Conservation (phyloP, 2,113 vertebrate genomes). For the Syngnathus scovelli region DNA sequence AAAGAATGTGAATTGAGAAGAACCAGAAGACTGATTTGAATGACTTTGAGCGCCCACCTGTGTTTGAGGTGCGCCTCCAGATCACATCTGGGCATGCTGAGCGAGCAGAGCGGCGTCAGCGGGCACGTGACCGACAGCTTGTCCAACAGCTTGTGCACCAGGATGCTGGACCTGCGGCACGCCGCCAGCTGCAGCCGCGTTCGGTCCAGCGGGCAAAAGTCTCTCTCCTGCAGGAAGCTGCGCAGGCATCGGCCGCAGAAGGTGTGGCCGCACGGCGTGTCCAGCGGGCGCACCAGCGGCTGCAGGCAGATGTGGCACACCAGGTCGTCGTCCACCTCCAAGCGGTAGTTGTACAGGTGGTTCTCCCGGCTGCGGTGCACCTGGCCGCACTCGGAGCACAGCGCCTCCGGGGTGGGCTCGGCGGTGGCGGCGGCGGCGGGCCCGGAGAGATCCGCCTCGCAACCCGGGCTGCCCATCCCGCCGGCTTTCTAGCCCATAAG, state of each 20-base stretch:
- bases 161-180: slow-evolving; percentile 93
- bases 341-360: slow-evolving; percentile 94
- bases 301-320: slow-evolving; percentile 99
- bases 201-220: slow-evolving; percentile 94
- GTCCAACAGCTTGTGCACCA: slow-evolving; percentile 96
- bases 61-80: slow-evolving; percentile 94
- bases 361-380: slow-evolving; percentile 93
- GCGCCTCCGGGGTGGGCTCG: slow-evolving; percentile 77
- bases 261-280: slow-evolving; percentile 97
- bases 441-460: slow-evolving; percentile 72
- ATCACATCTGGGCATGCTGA: slow-evolving; percentile 93
- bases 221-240: slow-evolving; percentile 93
- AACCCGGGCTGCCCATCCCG: slow-evolving; percentile 83
- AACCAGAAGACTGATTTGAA: too few relatives aligned
- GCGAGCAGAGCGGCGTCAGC: slow-evolving; percentile 80
- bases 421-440: slow-evolving; percentile 74
- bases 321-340: slow-evolving; percentile 95
- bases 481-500: slow-evolving; percentile 64
- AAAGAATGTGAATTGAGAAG: slow-evolving; percentile 21
- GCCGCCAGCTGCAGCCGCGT: slow-evolving; percentile 87
- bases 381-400: slow-evolving; percentile 92
- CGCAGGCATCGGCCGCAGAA: slow-evolving; percentile 96
- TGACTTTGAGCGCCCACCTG: slow-evolving; percentile 72
- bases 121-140: slow-evolving; percentile 91
- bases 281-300: slow-evolving; percentile 90